Conservation (phyloP, 53 echinoderm and acorn worm genomes). For the Henricia sp. region DNA sequence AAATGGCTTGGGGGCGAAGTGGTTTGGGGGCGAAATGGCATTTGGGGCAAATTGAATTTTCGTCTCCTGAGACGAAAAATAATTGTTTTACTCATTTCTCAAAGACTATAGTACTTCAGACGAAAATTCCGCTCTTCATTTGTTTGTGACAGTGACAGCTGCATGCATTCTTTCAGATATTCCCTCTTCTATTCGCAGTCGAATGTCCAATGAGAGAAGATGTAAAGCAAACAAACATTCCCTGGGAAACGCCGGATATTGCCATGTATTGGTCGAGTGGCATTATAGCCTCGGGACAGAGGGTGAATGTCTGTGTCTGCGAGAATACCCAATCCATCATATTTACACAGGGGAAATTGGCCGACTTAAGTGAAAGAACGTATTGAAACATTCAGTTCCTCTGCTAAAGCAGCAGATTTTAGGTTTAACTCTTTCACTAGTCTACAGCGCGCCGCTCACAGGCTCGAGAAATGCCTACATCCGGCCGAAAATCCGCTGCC, state of each 20-base stretch:
- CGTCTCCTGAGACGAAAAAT: too few species aligned
- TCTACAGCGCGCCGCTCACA: too few species aligned
- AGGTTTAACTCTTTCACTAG: too few species aligned
- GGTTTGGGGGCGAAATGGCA: too few species aligned
- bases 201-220: not conserved
- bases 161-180: constrained; percentile 1
- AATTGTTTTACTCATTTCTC: too few species aligned
- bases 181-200: not conserved
- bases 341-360: not conserved
- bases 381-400: not conserved
- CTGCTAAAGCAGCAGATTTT: too few species aligned
- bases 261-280: constrained; percentile 9
- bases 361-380: not conserved
- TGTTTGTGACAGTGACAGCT: not conserved
- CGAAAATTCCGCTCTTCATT: too few species aligned
- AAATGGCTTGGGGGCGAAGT: too few species aligned
- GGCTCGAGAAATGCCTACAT: too few species aligned
- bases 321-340: not conserved
- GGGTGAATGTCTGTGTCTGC: not conserved
- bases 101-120: too few species aligned
- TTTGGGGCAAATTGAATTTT: too few species aligned
- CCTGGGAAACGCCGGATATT: constrained; percentile 47
- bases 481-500: too few species aligned
- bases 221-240: not conserved
- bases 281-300: not conserved